Evolutionary conservation across 2,797 vertebrate species (phyloP), one percentile per base, ranked within the genome.

Genomic region (Margarornis squamiger): DNA sequence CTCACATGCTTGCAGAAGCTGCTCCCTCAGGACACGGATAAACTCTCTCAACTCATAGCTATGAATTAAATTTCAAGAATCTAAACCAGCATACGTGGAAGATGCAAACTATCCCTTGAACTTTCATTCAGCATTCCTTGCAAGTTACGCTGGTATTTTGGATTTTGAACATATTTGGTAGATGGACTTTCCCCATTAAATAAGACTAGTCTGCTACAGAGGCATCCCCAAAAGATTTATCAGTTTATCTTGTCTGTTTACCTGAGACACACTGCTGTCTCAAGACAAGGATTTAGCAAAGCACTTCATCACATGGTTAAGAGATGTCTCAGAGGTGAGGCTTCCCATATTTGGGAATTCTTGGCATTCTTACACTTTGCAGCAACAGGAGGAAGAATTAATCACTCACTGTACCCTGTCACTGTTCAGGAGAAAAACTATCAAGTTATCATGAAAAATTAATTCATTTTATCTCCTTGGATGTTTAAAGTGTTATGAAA

Each of bases 11-110:
- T 18, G 3, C 45, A 77, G 72, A 82, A 78, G 61, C 75, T 85
- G 72, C 41, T 92, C 66, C 46, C 57, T 73, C 54, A n/a, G 75
- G 78, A 94, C 55, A 72, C 62, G 84, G 45, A 91, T 71, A 92
- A 93, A 89, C 27, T 77, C 79, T 87, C 86, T 83, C 87, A 94
- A 91, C 81, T 87, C 88, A 29, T 3, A 81, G 72, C 34, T 91
- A 93, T 80, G 86, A 92, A 94, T 89, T 92, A 91, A 86, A 93
- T 92, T 80, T 66, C 75, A 96, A 85, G 88, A 96, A 97, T 96
- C 81, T 68, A 39, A 91, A 95, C 54, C 54, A 89, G 92, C 38
- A 38, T 39, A 77, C 77, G 86, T 78, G 55, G 63, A 58, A 95
- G 75, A 91, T 38, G 29, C 61, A 90, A 96, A 95, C 68, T 84